Percentiles rank a stretch among this genome's conserved stretches.
Evolutionary conservation across 2,797 vertebrate genomes (phyloP).

Genomic region (Sebastes baramenuke): DNA sequence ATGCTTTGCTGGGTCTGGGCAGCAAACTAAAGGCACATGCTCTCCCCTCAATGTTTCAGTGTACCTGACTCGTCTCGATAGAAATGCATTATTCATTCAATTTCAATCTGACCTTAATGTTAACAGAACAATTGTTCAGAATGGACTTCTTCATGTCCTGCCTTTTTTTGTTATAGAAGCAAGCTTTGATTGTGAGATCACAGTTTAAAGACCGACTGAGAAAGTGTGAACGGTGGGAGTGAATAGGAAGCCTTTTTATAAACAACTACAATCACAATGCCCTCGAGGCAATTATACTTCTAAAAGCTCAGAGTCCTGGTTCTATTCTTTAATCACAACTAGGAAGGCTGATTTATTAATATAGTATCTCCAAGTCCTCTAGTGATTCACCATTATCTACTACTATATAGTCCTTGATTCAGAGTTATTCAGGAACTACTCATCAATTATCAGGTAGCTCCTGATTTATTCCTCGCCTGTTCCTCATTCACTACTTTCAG

Average conservation of each 20-base stretch:
- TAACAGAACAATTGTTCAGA: constrained; percentile 2
- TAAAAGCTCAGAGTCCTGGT: background rate
- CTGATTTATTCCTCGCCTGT: background rate
- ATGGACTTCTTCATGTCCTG: background rate
- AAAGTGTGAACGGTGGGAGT: background rate
- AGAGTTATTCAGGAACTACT: background rate
- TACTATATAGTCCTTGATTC: background rate
- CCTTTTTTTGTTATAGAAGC: background rate
- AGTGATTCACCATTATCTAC: background rate
- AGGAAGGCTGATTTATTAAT: background rate
- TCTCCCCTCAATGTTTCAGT: background rate
- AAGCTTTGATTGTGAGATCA: background rate
- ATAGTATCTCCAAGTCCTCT: background rate
- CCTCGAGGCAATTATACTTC: background rate
- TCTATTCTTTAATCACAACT: background rate
- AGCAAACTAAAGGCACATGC: background rate
- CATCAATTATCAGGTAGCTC: background rate
- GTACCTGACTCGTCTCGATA: background rate
- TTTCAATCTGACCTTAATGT: constrained; percentile 28
- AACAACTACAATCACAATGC: background rate
- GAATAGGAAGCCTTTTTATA: background rate
- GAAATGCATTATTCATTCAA: constrained; percentile 37
- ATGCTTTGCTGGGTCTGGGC: background rate
- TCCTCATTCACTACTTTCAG: background rate
- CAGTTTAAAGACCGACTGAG: background rate